Evolutionary conservation across 1,140 invertebrate species (phyloP).

Genomic region (Drosophila virilis): DNA sequence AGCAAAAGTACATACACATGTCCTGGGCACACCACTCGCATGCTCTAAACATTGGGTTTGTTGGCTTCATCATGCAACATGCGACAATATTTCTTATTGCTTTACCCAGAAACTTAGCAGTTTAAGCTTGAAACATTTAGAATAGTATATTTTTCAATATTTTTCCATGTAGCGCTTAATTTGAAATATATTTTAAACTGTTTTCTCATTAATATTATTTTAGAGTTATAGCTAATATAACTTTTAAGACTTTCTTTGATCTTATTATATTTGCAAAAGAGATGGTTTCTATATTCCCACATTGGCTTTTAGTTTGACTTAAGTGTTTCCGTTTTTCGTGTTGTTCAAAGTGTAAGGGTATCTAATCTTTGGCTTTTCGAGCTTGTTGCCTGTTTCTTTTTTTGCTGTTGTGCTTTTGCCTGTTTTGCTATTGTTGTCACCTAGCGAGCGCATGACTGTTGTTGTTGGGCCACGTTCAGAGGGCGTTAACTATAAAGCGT

Average conservation of each 20-base stretch:
- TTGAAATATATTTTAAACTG: too few species aligned
- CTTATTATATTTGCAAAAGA: too few species aligned
- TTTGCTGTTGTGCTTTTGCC: constrained; percentile 11
- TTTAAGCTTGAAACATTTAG: not conserved
- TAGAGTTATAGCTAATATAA: too few species aligned
- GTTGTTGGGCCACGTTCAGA: constrained; percentile 21
- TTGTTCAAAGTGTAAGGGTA: constrained; percentile 10
- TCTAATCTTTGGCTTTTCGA: constrained; percentile 36
- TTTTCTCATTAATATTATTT: too few species aligned
- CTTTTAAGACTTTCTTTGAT: too few species aligned
- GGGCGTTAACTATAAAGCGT: constrained; percentile 24
- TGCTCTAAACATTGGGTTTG: constrained; percentile 5
- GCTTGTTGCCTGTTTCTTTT: constrained; percentile 12
- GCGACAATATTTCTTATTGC: not conserved
- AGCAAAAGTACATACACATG: constrained; percentile 54
- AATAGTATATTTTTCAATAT: too few species aligned
- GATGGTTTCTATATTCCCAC: too few species aligned
- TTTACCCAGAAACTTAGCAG: not conserved
- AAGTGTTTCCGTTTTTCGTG: not conserved
- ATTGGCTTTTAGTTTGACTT: too few species aligned
- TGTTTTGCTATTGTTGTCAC: constrained; percentile 21
- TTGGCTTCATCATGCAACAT: not conserved
- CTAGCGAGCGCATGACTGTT: constrained; percentile 23
- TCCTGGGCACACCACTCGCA: constrained; percentile 8
- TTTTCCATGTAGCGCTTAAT: too few species aligned